Evolutionary conservation across 2,888 invertebrate genomes (phyloP), one percentile per base, ranked within the genome.

Genomic region (Archips crataeganus): DNA sequence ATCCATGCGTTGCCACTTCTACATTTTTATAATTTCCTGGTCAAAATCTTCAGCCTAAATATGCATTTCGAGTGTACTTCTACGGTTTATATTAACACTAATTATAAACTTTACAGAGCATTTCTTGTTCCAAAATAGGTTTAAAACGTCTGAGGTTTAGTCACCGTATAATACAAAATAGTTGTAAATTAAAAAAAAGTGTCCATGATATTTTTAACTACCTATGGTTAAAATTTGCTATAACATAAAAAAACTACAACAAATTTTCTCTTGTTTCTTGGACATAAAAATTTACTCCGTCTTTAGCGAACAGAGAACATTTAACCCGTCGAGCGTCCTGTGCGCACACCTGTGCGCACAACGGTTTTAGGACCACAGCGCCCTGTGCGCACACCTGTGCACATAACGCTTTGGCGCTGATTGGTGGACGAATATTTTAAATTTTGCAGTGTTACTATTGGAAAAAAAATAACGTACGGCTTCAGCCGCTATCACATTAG

Each of bases 21-120:
- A 39, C 39, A 6, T 4, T 3, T 39, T 39, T 6, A 6, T 4
- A 6, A 39, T 39, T 39, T 39, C 1, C 5, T 39, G 39, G 45
- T 60, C 34, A 47, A 1, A 9, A 47, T 10, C 13, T 51, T 39
- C 65, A 65, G 67, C 67, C 65, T 15, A 65, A 65, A 65, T 49
- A 23, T 65, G 49, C n/a, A 51, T 51, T 51, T 36, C 6, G 32
- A 34, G 36, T 65, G 65, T 65, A 65, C 65, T 65, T 65, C 63
- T 49, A 47, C 47, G 13, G 63, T 63, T 63, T 63, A 32, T 34
- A 9, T 34, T 49, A 49, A 63, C 13, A n/a, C 49, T 64, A 64
- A 49, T 5, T 64, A 54, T 54, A 39, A 54, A 23, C 23, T 23
- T 23, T 23, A 23, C 23, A 23, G 23, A 23, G 10, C 23, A 15